Conservation (phyloP, 2,113 vertebrate genomes). For the Phainopepla nitens region DNA sequence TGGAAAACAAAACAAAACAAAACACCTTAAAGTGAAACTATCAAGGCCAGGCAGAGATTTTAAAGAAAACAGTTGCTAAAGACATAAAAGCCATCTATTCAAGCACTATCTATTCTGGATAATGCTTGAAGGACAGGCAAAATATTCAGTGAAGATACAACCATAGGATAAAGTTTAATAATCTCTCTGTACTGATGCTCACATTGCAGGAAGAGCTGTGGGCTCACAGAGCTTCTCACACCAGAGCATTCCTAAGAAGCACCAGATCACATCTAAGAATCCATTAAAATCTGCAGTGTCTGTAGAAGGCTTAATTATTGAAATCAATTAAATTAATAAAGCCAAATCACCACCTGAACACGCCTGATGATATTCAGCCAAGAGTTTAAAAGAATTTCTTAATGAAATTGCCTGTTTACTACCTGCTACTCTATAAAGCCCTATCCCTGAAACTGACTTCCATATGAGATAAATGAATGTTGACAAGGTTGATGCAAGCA, state of each 20-base stretch:
- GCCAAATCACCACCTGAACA: neutral
- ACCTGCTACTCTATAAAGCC: neutral
- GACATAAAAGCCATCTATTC: neutral
- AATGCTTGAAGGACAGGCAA: neutral
- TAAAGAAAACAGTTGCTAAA: neutral
- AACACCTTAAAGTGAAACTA: neutral
- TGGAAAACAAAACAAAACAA: neutral
- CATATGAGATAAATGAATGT: neutral
- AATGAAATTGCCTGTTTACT: neutral
- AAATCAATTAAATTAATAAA: neutral
- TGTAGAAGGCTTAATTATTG: neutral
- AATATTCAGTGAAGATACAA: neutral
- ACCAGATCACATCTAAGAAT: neutral
- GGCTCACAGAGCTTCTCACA: neutral
- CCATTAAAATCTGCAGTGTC: neutral
- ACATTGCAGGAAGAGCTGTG: neutral
- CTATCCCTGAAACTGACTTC: neutral
- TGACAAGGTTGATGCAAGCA: neutral
- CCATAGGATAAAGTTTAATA: neutral
- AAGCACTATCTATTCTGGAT: neutral
- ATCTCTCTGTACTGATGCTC: neutral
- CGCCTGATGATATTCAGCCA: neutral
- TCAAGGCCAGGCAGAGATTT: neutral
- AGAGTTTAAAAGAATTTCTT: neutral
- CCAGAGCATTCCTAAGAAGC: neutral